A percentile compares a stretch with the other conserved stretches of the same genome.
Conservation (phyloP, 2,888 invertebrate species). For the Elysia crispata region DNA sequence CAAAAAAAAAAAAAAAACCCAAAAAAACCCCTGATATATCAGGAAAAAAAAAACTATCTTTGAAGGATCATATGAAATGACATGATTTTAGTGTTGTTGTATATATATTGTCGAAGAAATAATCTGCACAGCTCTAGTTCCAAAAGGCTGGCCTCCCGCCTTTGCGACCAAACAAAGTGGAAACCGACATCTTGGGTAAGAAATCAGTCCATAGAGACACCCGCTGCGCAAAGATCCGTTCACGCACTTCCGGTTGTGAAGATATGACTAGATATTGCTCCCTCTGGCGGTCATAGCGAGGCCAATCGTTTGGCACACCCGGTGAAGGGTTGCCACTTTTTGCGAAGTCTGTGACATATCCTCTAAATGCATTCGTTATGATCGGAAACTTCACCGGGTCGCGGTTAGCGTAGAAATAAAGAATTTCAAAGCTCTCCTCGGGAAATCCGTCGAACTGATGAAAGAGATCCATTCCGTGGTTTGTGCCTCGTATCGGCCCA, state of each 20-base stretch:
- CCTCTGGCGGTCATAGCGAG: conserved; percentile 24
- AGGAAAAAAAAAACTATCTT: too few species aligned
- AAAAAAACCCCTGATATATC: too few species aligned
- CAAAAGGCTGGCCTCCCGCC: conserved; percentile 1
- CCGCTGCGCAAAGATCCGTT: conserved; percentile 12
- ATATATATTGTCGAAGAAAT: too few species aligned
- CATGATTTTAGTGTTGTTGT: too few species aligned
- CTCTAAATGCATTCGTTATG: neutral
- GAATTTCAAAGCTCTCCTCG: neutral
- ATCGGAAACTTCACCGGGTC: neutral
- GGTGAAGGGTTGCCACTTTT: conserved; percentile 28
- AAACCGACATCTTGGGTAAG: neutral
- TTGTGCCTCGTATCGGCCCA: neutral
- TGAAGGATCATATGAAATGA: too few species aligned
- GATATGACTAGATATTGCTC: conserved; percentile 29
- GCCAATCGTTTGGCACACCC: neutral
- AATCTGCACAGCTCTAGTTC: neutral
- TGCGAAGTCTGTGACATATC: conserved; percentile 24
- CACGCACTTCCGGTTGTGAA: neutral
- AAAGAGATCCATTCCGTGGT: conserved; percentile 18
- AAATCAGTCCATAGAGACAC: conserved; percentile 33
- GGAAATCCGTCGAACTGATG: conserved; percentile 21
- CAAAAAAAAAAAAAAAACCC: too few species aligned
- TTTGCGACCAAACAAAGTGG: neutral
- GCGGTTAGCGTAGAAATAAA: neutral